Conservation (phyloP, 1,140 invertebrate species). For the Eupristina koningsbergeri region DNA sequence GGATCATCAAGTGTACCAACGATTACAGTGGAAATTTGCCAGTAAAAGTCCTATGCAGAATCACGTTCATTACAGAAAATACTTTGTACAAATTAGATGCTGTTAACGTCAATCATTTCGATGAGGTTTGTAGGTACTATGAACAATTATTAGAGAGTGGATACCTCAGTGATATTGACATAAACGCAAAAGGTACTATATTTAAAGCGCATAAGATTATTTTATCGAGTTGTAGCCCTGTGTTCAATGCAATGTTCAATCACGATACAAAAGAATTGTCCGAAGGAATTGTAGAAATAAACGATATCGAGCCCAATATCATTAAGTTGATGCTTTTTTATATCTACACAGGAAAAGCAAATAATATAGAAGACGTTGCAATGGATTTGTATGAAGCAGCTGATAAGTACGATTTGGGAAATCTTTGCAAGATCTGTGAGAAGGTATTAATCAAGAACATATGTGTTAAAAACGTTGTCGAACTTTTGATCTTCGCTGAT, state of each 20-base stretch:
- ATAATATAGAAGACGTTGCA: not conserved
- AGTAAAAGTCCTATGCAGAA: no score
- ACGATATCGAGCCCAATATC: slow-evolving; percentile 70
- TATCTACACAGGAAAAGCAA: slow-evolving; percentile 15
- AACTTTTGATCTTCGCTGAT: not conserved
- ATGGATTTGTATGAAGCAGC: slow-evolving; percentile 1
- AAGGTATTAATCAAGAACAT: not conserved
- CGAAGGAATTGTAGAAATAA: slow-evolving; percentile 74
- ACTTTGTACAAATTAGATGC: no score
- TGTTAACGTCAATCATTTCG: no score
- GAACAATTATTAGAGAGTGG: not conserved
- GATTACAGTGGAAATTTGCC: no score
- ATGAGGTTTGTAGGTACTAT: no score
- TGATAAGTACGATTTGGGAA: slow-evolving; percentile 27
- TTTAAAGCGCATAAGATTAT: slow-evolving; percentile 49
- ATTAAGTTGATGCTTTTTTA: slow-evolving; percentile 13
- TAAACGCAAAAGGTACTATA: not conserved
- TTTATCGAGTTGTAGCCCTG: slow-evolving; percentile 71
- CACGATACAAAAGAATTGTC: slow-evolving; percentile 76
- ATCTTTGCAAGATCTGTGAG: slow-evolving; percentile 14
- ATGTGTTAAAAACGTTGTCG: slow-evolving; percentile 20
- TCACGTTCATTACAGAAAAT: no score
- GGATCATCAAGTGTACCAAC: no score
- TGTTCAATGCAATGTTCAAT: slow-evolving; percentile 78
- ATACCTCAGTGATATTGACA: not conserved